Conservation (phyloP, 1,140 invertebrate genomes). For the Trichonephila clavipes region DNA sequence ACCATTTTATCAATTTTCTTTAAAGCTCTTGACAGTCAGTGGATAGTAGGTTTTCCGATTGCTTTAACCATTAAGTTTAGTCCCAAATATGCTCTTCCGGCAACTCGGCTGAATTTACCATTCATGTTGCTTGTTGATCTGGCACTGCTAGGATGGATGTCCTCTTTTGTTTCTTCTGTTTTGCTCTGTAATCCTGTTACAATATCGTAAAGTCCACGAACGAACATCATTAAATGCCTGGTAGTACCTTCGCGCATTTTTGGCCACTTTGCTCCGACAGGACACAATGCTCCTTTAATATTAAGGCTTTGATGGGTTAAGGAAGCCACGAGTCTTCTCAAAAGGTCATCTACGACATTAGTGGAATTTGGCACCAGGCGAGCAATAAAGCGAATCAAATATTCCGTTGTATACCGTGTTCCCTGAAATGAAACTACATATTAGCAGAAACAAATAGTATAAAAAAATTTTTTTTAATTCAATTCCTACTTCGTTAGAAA, state of each 20-base stretch:
- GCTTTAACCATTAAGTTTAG: constrained; percentile 76
- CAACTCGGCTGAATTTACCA: constrained; percentile 65
- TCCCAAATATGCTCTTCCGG: constrained; percentile 70
- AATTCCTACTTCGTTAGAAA: no score
- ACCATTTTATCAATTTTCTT: not conserved
- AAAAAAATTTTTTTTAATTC: no score
- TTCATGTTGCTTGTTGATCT: constrained; percentile 45
- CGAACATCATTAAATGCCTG: constrained; percentile 82
- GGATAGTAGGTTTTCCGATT: constrained; percentile 68
- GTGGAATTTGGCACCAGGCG: constrained; percentile 83
- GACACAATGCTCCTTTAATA: constrained; percentile 82
- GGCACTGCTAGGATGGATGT: constrained; percentile 29
- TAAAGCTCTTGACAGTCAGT: constrained; percentile 36
- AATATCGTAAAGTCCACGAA: constrained; percentile 78
- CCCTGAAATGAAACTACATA: constrained; percentile 82
- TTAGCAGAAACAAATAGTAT: not conserved
- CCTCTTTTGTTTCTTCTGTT: constrained; percentile 2
- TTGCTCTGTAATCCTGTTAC: constrained; percentile 52
- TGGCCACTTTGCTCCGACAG: constrained; percentile 78
- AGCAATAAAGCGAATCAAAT: constrained; percentile 87
- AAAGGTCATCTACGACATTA: constrained; percentile 81
- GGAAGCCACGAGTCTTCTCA: constrained; percentile 85
- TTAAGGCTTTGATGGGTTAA: constrained; percentile 85
- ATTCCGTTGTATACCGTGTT: constrained; percentile 86
- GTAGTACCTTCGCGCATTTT: constrained; percentile 83